Base-by-base conservation (phyloP, 2,888 invertebrate species). In the Trypoxylon attenuatum region DNA sequence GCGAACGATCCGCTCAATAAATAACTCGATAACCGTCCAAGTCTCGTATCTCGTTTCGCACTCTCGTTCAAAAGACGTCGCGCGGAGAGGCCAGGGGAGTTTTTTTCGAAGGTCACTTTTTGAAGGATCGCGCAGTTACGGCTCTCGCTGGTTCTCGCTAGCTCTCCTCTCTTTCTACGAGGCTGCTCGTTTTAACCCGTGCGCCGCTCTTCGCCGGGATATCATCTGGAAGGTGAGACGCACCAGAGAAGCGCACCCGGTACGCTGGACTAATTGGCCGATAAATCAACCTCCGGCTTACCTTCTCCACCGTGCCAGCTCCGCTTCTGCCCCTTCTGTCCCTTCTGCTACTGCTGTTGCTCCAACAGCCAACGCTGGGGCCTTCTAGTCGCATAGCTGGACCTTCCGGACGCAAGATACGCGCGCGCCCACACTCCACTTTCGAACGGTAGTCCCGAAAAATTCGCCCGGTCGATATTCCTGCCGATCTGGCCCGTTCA, bases 181-280 rank as follows among this genome's bases (percentile, higher is more conserved):
- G 43, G 25, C 6, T 23, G 50, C 21, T 56, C 49, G 62, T 73
- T 77, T 74, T 74, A 76, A 71, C 60, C 62, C 75, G 54, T 69
- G 70, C 59, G 71, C 74, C 54, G 66, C 55, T 60, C 71, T 69
- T 69, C 52, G 74, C 58, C 72, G 60, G 76, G 71, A 82, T 84
- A 84, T 84, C 82, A 83, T 83, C 83, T 79, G 83, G 77, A 84
- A 84, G 83, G 83, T 84, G 84, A 84, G 84, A 83, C 82, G 81
- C 81, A 79, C 74, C 77, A 75, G 78, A 82, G 82, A 81, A 83
- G 82, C 83, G 83, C 84, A 82, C 82, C 83, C 82, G 82, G 83
- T 84, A 83, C 84, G 79, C 72, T 80, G 77, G 85, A 85, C 86
- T 86, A 86, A 86, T 86, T 86, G 86, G 86, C 84, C 86, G 86